Evolutionary conservation across 2,888 invertebrate genomes (phyloP).

Genomic region (Apamea crenata): DNA sequence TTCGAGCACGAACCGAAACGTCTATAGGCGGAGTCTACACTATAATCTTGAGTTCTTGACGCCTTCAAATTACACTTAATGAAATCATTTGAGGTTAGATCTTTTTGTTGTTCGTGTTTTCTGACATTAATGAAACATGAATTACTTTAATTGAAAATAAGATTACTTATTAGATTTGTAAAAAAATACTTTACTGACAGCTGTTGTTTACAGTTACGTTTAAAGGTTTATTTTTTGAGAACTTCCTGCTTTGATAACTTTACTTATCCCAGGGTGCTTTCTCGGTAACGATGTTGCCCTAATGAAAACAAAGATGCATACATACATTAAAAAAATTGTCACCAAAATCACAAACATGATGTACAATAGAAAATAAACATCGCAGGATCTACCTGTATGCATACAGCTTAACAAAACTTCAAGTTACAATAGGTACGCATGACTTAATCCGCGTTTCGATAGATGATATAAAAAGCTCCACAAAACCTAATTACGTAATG

Average conservation of each 20-base stretch:
- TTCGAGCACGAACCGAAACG: conserved; percentile 68
- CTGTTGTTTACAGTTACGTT: neutral
- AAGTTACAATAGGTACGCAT: conserved; percentile 61
- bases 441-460: conserved; percentile 73
- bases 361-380: neutral
- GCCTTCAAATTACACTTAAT: conserved; percentile 49
- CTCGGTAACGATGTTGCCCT: neutral
- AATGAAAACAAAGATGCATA: neutral
- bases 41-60: conserved; percentile 34
- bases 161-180: neutral
- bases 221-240: neutral
- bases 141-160: conserved; percentile 9
- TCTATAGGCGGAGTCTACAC: conserved; percentile 70
- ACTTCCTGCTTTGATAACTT: neutral
- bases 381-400: conserved; percentile 23
- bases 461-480: conserved; percentile 70
- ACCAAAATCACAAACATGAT: neutral
- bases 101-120: conserved; percentile 42
- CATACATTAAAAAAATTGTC: neutral
- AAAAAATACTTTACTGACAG: neutral
- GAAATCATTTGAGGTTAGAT: conserved; percentile 49
- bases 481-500: conserved; percentile 76
- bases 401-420: conserved; percentile 56
- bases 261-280: neutral
- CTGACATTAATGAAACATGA: conserved; percentile 30